Evolutionary conservation across 53 echinoderm and acorn worm species (phyloP).

Genomic region (Crossaster papposus): DNA sequence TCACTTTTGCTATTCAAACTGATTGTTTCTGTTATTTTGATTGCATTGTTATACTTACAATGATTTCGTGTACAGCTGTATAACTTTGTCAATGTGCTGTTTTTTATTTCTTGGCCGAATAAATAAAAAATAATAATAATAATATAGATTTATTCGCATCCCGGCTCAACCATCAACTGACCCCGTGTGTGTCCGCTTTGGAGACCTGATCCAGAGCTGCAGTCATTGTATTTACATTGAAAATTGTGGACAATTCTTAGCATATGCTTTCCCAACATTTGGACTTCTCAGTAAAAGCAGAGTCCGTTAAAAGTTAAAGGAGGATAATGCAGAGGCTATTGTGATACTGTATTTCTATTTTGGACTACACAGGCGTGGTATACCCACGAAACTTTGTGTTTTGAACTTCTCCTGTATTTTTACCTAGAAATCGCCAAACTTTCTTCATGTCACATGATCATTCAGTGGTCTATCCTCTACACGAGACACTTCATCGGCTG

Average conservation of each 20-base stretch:
- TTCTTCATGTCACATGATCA: not conserved
- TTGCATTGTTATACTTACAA: too few relatives aligned
- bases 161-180: conserved; percentile 22
- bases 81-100: too few relatives aligned
- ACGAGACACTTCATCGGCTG: conserved; percentile 28
- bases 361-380: conserved; percentile 53
- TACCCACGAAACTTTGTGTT: conserved; percentile 11
- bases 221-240: conserved; percentile 29
- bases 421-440: conserved; percentile 14
- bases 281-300: not conserved
- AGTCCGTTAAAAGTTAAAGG: not conserved
- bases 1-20: too few relatives aligned
- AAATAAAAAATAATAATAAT: too few relatives aligned
- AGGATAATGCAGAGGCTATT: conserved; percentile 34
- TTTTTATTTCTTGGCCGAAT: too few relatives aligned
- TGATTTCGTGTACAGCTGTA: too few relatives aligned
- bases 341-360: conserved; percentile 22
- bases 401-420: conserved; percentile 4
- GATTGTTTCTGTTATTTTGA: too few relatives aligned
- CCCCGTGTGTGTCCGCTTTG: conserved; percentile 38
- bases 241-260: conserved; percentile 16
- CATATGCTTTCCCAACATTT: conserved; percentile 54
- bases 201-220: conserved; percentile 50
- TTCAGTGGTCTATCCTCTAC: conserved; percentile 35
- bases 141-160: conserved; percentile 29